Evolutionary conservation across 2,113 vertebrate species (phyloP).

Genomic region (cattle (Bos taurus)): DNA sequence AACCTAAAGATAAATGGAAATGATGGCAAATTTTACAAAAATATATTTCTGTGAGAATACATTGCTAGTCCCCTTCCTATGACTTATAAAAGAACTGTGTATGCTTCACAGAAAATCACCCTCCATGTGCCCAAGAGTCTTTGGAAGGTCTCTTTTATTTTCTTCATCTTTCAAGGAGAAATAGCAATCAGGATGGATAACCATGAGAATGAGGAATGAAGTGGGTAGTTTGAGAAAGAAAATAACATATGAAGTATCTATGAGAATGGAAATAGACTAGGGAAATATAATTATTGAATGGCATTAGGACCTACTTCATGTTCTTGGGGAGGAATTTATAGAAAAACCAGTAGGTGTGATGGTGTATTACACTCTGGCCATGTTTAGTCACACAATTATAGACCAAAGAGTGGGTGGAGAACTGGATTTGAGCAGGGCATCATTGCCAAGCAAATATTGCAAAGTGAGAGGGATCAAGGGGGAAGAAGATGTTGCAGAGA

Average conservation of each 20-base stretch:
- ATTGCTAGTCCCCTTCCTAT: background rate
- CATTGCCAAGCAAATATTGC: background rate
- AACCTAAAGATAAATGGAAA: background rate
- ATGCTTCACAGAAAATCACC: background rate
- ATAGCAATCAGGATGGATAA: background rate
- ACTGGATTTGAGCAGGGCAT: background rate
- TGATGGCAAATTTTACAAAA: background rate
- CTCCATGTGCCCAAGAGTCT: background rate
- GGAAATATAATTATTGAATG: background rate
- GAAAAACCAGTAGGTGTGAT: background rate
- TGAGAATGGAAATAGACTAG: background rate
- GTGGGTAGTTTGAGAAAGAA: background rate
- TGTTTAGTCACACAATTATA: background rate
- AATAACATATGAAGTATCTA: background rate
- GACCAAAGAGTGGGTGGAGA: background rate
- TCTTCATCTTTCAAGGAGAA: background rate
- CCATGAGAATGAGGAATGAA: background rate
- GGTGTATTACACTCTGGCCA: background rate
- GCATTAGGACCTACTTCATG: background rate
- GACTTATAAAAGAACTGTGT: background rate
- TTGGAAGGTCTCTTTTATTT: background rate
- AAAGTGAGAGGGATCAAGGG: background rate
- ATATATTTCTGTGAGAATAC: background rate
- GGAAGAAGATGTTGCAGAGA: background rate
- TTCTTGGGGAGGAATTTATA: background rate